Evolutionary conservation across 1,140 invertebrate genomes (phyloP).

Genomic region (Aphaenogaster floridana): DNA sequence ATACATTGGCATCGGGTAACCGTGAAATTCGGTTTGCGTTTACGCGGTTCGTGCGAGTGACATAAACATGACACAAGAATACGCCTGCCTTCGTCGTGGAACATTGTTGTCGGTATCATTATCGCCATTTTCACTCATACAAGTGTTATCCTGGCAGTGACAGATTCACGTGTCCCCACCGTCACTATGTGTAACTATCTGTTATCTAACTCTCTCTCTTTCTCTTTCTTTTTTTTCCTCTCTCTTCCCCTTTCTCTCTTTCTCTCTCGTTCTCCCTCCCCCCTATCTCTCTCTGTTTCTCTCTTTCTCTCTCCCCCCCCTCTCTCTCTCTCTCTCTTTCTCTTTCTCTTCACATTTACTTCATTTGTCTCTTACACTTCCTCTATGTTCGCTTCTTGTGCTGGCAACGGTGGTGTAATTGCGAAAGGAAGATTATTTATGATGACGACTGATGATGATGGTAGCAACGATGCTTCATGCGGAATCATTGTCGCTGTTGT

Average conservation of each 20-base stretch:
- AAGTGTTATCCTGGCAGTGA: conserved; percentile 12
- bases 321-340: not conserved
- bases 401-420: conserved; percentile 63
- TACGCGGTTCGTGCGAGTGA: not conserved
- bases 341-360: conserved; percentile 8
- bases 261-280: conserved; percentile 10
- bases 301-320: not conserved
- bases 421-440: conserved; percentile 56
- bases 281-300: not conserved
- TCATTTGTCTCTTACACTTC: conserved; percentile 19
- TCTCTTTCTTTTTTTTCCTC: not conserved
- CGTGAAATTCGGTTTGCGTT: conserved; percentile 3
- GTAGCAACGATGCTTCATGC: conserved; percentile 56
- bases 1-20: not conserved
- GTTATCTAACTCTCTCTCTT: conserved; percentile 21
- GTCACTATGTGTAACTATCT: conserved; percentile 49
- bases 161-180: conserved; percentile 29
- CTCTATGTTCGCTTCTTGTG: conserved; percentile 52
- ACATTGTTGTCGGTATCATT: conserved; percentile 17
- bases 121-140: conserved; percentile 24
- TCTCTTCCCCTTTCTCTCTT: conserved; percentile 15
- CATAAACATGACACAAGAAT: conserved; percentile 1
- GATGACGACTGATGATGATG: conserved; percentile 9
- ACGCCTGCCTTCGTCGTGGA: not conserved
- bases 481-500: conserved; percentile 65